Conservation (phyloP, 2,797 vertebrate genomes). For the Staurois parvus region DNA sequence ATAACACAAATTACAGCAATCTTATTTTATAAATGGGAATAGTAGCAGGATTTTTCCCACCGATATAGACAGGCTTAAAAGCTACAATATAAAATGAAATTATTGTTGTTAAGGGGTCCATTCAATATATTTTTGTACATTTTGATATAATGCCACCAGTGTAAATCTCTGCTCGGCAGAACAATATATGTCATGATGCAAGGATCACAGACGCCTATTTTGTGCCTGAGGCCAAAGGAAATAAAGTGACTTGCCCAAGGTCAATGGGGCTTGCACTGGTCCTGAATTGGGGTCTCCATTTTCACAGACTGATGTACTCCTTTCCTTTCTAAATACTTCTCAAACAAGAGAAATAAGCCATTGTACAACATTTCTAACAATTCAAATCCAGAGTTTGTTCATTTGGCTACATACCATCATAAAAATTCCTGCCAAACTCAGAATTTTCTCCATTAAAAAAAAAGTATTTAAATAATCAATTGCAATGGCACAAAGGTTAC, state of each 20-base stretch:
- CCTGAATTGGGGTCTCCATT: conserved; percentile 62
- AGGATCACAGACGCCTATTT: conserved; percentile 54
- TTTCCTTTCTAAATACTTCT: conserved; percentile 45
- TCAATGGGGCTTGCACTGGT: conserved; percentile 62
- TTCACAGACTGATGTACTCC: conserved; percentile 58
- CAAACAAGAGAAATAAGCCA: conserved; percentile 53
- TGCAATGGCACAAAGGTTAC: conserved; percentile 49
- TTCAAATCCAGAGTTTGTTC: conserved; percentile 52
- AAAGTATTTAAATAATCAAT: conserved; percentile 48
- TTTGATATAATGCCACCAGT: conserved; percentile 56
- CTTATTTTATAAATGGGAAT: conserved; percentile 45
- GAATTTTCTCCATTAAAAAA: conserved; percentile 33
- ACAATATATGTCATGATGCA: conserved; percentile 58
- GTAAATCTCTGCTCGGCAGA: conserved; percentile 46
- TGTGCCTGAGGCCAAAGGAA: conserved; percentile 59
- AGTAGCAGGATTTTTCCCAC: conserved; percentile 47
- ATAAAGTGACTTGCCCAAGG: conserved; percentile 63
- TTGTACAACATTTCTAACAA: conserved; percentile 53
- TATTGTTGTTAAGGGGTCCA: conserved; percentile 51
- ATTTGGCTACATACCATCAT: conserved; percentile 35
- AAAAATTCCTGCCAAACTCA: conserved; percentile 16
- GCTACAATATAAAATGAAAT: conserved; percentile 51
- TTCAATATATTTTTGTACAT: conserved; percentile 57
- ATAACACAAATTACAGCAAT: conserved; percentile 43
- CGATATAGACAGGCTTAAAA: conserved; percentile 32